Evolutionary conservation across 2,888 invertebrate species (phyloP).

Genomic region (Antheraea yamamai): DNA sequence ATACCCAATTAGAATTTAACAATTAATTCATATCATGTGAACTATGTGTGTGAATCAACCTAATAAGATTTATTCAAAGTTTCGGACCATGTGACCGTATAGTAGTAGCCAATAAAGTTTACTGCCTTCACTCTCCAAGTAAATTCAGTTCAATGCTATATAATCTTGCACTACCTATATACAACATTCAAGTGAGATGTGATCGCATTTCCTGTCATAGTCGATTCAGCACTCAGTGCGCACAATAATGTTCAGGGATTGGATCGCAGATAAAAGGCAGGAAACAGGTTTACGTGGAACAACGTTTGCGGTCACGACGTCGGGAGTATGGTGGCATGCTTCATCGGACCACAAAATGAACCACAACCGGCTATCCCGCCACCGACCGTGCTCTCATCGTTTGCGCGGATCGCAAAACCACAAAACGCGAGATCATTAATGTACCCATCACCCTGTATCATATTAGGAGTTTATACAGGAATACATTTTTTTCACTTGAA

Average conservation of each 20-base stretch:
- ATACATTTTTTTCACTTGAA: conserved; percentile 37
- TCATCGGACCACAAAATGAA: conserved; percentile 66
- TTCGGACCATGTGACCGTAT: not conserved
- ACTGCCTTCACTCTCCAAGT: not conserved
- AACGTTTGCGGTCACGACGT: conserved; percentile 70
- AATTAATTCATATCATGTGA: not conserved
- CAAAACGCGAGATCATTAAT: conserved; percentile 49
- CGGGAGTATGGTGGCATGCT: conserved; percentile 58
- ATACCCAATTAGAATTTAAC: not conserved
- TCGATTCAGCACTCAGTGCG: conserved; percentile 10
- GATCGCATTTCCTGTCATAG: conserved; percentile 18
- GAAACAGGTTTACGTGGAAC: conserved; percentile 66
- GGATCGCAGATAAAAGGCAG: conserved; percentile 40
- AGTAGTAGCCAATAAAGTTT: conserved; percentile 2
- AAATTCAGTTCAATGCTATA: conserved; percentile 2
- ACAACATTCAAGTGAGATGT: conserved; percentile 10
- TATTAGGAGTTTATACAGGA: conserved; percentile 58
- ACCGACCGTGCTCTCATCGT: conserved; percentile 30
- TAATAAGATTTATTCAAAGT: not conserved
- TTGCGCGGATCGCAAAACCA: conserved; percentile 49
- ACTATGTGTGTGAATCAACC: not conserved
- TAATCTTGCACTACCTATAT: not conserved
- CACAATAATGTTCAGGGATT: conserved; percentile 30
- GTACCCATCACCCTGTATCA: conserved; percentile 43
- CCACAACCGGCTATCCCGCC: conserved; percentile 49